Base-by-base conservation (phyloP, 1,140 invertebrate species). In the Nautilus pompilius region DNA sequence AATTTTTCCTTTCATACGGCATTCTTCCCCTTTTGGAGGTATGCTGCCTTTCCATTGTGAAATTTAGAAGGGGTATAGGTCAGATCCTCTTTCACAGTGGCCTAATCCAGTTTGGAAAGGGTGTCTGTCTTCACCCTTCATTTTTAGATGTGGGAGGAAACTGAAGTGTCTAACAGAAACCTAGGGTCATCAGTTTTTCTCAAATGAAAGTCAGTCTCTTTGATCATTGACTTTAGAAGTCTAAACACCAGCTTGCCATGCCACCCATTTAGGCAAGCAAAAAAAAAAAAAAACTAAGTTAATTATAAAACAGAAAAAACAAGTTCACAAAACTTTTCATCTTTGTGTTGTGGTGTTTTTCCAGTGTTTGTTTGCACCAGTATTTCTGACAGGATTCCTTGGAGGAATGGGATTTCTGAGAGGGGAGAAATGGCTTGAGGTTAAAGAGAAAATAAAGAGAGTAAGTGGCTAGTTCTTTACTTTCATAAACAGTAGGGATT, bases 361-460 rank as follows among this genome's bases (percentile, higher is more conserved):
- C 8, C 41, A 67, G 65, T 33, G 84, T 3, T 24, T 86, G 10
- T 92, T 88, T 81, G 89, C 87, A 13, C 91, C 88, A 48, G 71
- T 78, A 48, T 90, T 93, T 71, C 80, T 91, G 48, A 81, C 81
- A 24, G 70, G 85, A 48, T 82, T 91, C 60, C 68, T 90, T 2
- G 76, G 77, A 10, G 30, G 83, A 28, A 81, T 92, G 59, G 87
- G 87, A 5, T 65, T 70, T 24, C 75, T 89, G 22, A 88, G 92
- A 74, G 87, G 88, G 4, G 86, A 62, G n/a, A 57, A 60, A 29
- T 20, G 36, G 8, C 28, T 29, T 34, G 48, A 62, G 17, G 60
- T 62, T 36, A 45, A 62, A 56, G 51, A 66, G n/a, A 63, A 69
- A 53, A 32, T 69, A 5, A 63, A 46, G 46, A 51, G 61, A 34